phyloP scores from a whole-genome alignment of 2,113 vertebrate genomes.

The Mormoops blainvillei region DNA sequence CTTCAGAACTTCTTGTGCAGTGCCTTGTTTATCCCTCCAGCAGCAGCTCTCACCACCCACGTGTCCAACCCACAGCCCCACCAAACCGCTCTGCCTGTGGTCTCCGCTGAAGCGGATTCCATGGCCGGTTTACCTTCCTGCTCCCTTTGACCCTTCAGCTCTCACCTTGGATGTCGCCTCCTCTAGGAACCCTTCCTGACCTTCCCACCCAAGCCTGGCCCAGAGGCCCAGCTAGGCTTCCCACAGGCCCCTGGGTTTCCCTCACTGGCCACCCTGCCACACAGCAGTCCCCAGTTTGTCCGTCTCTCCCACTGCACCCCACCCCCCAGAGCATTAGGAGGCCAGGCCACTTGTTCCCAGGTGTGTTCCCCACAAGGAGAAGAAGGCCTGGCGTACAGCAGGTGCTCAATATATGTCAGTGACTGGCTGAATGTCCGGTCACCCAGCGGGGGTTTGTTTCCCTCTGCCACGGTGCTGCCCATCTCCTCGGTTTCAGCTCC shows the following conservation, averaged over 20 bases:
- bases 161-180: background rate
- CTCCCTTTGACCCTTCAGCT: too few species aligned
- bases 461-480: background rate
- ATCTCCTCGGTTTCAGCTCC: background rate
- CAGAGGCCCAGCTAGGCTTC: background rate
- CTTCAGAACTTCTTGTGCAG: accelerated
- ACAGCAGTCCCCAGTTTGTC: background rate
- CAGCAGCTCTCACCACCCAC: background rate
- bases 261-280: background rate
- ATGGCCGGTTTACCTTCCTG: background rate
- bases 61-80: accelerated
- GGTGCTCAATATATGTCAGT: background rate
- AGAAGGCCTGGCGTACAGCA: background rate
- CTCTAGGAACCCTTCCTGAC: background rate
- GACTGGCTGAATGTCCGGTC: background rate
- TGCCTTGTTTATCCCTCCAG: background rate
- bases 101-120: background rate
- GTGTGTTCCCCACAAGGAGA: too few species aligned
- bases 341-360: background rate
- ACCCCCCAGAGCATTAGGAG: accelerated
- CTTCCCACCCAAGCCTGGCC: background rate
- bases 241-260: too few species aligned
- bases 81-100: background rate
- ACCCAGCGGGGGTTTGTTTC: too few species aligned
- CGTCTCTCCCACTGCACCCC: background rate